Conservation (phyloP, 2,888 invertebrate genomes). For the Emmelina monodactyla region DNA sequence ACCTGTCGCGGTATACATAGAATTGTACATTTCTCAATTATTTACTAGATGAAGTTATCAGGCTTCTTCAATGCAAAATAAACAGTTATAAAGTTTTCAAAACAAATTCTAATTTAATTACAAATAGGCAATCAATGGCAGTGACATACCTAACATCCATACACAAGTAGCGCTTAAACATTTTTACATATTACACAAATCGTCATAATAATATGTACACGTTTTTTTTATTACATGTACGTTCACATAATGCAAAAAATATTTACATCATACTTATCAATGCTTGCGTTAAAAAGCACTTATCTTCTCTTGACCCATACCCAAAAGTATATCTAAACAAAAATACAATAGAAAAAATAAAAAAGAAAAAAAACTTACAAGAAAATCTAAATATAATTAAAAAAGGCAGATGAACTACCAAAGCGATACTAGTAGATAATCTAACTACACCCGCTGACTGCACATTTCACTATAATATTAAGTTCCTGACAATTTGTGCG, state of each 20-base stretch:
- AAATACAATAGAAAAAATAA: slow-evolving; percentile 17
- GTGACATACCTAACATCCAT: slow-evolving; percentile 54
- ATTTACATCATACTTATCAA: slow-evolving; percentile 48
- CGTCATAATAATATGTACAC: slow-evolving; percentile 32
- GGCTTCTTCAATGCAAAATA: slow-evolving; percentile 9
- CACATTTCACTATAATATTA: too few relatives aligned
- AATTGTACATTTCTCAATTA: slow-evolving; percentile 4
- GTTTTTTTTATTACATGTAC: slow-evolving; percentile 7
- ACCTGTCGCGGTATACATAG: slow-evolving; percentile 32
- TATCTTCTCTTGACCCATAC: slow-evolving; percentile 33
- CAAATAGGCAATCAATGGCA: slow-evolving; percentile 41
- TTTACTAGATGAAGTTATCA: slow-evolving; percentile 10
- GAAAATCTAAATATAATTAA: slow-evolving; percentile 13
- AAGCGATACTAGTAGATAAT: too few relatives aligned
- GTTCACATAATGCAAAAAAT: slow-evolving; percentile 52
- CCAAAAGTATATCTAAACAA: slow-evolving; percentile 26
- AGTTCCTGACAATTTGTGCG: too few relatives aligned
- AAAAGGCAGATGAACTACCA: slow-evolving; percentile 9
- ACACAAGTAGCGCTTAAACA: slow-evolving; percentile 52
- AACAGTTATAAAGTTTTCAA: too few relatives aligned
- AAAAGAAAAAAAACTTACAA: slow-evolving; percentile 18
- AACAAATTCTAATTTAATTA: slow-evolving; percentile 19
- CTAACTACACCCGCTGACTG: too few relatives aligned
- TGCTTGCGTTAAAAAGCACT: slow-evolving; percentile 52
- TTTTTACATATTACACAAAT: slow-evolving; percentile 29